Conservation (phyloP, 2,888 invertebrate species). For the Dimorphilus gyrociliatus region DNA sequence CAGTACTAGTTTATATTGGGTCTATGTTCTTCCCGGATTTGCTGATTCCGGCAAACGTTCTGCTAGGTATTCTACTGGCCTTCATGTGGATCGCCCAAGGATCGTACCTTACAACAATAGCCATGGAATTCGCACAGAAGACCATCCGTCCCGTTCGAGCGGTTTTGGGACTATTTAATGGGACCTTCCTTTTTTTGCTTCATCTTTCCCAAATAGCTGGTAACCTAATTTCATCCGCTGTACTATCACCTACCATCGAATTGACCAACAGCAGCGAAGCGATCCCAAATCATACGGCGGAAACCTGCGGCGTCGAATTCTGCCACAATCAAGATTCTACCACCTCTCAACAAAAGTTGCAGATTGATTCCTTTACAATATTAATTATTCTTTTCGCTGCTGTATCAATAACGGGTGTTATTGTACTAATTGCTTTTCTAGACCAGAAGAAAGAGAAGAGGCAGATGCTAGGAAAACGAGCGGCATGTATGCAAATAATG, state of each 20-base stretch:
- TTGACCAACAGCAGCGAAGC: neutral
- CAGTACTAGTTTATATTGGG: constrained; percentile 19
- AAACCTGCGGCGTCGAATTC: constrained; percentile 16
- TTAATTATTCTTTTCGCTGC: too few relatives aligned
- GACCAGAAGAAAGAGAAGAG: too few relatives aligned
- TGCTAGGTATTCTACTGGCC: constrained; percentile 21
- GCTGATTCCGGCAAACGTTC: constrained; percentile 19
- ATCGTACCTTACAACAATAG: constrained; percentile 27
- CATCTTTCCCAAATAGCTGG: constrained; percentile 21
- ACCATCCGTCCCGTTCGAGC: constrained; percentile 15
- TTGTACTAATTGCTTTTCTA: too few relatives aligned
- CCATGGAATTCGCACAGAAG: constrained; percentile 17
- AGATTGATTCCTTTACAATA: too few relatives aligned
- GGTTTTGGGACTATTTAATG: constrained; percentile 23
- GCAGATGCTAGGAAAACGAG: neutral
- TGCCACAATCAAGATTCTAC: constrained; percentile 16
- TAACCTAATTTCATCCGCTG: constrained; percentile 25
- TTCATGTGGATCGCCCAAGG: constrained; percentile 26
- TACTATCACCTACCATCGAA: constrained; percentile 10
- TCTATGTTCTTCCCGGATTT: constrained; percentile 21
- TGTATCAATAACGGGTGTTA: too few relatives aligned
- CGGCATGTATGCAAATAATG: constrained; percentile 5
- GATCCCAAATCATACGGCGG: neutral
- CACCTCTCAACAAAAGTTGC: too few relatives aligned
- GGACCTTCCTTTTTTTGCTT: constrained; percentile 22